Evolutionary conservation across 2,797 vertebrate species (phyloP).

Genomic region (Lagodon rhomboides): DNA sequence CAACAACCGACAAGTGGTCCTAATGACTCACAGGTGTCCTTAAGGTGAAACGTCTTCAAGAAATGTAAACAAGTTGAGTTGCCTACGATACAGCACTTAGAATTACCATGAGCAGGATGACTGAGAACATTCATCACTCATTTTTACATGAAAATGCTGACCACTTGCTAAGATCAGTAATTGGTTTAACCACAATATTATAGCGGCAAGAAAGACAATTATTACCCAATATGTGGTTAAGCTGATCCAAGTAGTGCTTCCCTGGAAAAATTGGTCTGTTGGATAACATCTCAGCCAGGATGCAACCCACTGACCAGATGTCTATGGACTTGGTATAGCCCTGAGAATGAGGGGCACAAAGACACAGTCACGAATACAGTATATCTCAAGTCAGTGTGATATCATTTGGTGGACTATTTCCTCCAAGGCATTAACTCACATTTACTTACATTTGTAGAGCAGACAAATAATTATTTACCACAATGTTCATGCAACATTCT

Average conservation of each 20-base stretch:
- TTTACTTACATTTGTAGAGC: no score
- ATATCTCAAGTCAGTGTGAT: no score
- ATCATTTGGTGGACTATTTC: background rate
- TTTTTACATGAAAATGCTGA: no score
- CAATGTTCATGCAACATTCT: background rate
- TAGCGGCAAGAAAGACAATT: background rate
- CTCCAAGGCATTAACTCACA: background rate
- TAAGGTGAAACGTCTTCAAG: no score
- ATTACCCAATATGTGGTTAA: conserved; percentile 93
- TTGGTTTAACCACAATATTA: background rate
- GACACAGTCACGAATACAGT: background rate
- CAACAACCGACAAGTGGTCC: no score
- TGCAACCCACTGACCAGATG: conserved; percentile 96
- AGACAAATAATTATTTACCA: no score
- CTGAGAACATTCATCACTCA: no score
- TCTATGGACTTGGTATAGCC: conserved; percentile 95
- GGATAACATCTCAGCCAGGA: conserved; percentile 94
- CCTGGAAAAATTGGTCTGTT: conserved; percentile 94
- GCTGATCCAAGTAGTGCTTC: conserved; percentile 94
- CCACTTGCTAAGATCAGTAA: no score
- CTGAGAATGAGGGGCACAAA: conserved; percentile 69
- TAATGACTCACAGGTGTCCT: no score
- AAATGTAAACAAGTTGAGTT: no score
- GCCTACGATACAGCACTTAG: no score
- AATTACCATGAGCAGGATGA: no score